Evolutionary conservation across 2,888 invertebrate genomes (phyloP).

Genomic region (Bombyx huttoni): DNA sequence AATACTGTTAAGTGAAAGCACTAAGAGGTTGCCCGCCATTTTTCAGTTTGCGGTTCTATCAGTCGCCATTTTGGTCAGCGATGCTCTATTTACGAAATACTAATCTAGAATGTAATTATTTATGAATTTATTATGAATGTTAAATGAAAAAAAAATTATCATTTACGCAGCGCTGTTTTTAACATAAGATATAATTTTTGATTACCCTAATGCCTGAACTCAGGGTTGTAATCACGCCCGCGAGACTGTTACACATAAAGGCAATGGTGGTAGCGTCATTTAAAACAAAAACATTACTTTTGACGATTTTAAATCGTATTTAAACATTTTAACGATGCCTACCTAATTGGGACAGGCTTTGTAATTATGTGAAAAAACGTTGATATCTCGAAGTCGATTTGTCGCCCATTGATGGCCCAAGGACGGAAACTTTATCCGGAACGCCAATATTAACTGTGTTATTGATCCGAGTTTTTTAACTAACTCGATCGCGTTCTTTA

Average conservation of each 20-base stretch:
- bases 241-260: background rate
- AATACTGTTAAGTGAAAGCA: too few species aligned
- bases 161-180: background rate
- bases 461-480: too few species aligned
- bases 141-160: conserved; percentile 16
- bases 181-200: background rate
- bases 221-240: background rate
- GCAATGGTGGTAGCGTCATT: background rate
- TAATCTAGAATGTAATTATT: too few species aligned
- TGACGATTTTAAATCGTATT: background rate
- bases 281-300: background rate
- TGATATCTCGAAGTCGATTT: background rate
- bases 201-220: background rate
- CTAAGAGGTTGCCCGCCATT: too few species aligned
- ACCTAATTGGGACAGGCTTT: too few species aligned
- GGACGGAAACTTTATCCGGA: background rate
- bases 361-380: background rate
- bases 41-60: too few species aligned
- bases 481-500: too few species aligned
- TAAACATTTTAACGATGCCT: background rate
- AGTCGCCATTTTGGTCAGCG: too few species aligned
- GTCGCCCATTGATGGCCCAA: background rate
- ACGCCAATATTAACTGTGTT: background rate
- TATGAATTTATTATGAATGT: conserved; percentile 10
- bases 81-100: too few species aligned